Conservation (phyloP, 2,888 invertebrate species). For the Oligia strigilis region DNA sequence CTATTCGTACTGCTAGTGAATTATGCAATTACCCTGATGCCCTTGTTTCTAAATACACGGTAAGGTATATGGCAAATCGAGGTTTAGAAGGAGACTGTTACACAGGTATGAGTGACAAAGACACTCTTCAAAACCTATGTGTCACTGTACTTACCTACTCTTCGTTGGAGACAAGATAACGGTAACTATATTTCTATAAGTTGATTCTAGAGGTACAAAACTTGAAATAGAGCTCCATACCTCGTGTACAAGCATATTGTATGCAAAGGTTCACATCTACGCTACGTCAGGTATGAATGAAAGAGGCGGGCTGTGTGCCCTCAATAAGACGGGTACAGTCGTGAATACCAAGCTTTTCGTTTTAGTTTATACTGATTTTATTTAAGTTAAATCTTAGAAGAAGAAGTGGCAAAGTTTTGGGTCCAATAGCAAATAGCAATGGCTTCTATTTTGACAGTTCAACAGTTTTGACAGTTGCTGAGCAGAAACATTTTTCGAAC, state of each 20-base stretch:
- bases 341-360: constrained; percentile 22
- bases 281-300: constrained; percentile 66
- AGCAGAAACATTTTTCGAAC: too few relatives aligned
- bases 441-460: too few relatives aligned
- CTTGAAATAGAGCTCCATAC: constrained; percentile 38
- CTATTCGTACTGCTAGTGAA: neutral
- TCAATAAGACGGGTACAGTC: constrained; percentile 74
- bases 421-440: neutral
- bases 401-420: neutral
- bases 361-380: constrained; percentile 10
- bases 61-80: neutral
- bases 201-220: constrained; percentile 35
- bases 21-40: neutral
- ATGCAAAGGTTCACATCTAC: constrained; percentile 63
- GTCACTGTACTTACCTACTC: too few relatives aligned
- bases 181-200: constrained; percentile 13
- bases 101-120: neutral
- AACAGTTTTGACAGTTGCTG: too few relatives aligned
- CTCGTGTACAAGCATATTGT: constrained; percentile 49
- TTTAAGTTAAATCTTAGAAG: neutral
- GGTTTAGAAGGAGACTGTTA: neutral
- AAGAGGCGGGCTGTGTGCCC: constrained; percentile 77
- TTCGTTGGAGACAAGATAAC: constrained; percentile 23
- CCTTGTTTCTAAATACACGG: neutral
- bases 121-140: too few relatives aligned